Conservation (phyloP, 2,797 vertebrate species). For the Syngnathus acus region DNA sequence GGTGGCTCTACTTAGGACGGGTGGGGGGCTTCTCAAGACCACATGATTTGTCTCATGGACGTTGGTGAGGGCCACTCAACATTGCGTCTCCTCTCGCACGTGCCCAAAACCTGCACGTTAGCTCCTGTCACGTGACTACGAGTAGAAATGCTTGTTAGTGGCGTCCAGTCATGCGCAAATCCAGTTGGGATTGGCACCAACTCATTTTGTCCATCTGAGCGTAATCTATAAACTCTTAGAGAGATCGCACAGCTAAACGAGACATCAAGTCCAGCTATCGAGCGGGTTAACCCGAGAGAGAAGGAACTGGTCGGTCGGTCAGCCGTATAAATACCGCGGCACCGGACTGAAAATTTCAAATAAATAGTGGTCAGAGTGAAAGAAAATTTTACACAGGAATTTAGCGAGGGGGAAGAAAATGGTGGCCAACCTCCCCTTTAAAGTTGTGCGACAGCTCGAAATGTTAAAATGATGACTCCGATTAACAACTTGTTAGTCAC, state of each 20-base stretch:
- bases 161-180: too few relatives aligned
- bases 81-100: background rate
- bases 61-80: background rate
- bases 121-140: too few relatives aligned
- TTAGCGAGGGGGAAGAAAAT: background rate
- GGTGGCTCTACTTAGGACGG: constrained; percentile 11
- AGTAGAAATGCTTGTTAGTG: too few relatives aligned
- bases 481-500: background rate
- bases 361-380: background rate
- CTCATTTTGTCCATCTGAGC: background rate
- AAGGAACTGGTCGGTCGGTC: constrained; percentile 3
- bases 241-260: background rate
- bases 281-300: constrained; percentile 26
- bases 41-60: background rate
- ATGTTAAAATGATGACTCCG: background rate
- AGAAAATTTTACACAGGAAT: background rate
- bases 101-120: background rate
- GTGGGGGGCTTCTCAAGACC: background rate
- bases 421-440: background rate
- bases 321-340: constrained; percentile 46
- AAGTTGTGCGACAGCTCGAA: background rate
- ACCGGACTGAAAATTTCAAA: constrained; percentile 51
- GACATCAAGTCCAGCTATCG: constrained; percentile 30
- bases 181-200: too few relatives aligned
- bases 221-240: background rate